Evolutionary conservation across 2,797 vertebrate species (phyloP).

Genomic region (Enteromius trimaculatus): DNA sequence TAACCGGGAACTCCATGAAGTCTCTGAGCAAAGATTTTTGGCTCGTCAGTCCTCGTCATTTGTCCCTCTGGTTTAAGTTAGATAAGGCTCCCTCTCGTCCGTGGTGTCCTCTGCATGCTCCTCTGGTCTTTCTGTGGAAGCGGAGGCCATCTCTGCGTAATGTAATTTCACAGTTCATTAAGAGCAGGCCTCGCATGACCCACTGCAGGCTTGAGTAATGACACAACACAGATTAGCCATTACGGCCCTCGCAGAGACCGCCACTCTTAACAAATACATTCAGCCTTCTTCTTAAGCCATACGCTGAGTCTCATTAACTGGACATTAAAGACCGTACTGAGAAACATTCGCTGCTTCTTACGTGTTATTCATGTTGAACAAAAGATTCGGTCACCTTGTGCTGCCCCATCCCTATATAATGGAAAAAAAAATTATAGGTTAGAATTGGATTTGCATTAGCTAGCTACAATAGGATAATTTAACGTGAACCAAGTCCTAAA

Average conservation of each 20-base stretch:
- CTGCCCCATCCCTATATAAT: background rate
- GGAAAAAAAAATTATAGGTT: constrained; percentile 16
- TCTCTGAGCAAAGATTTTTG: background rate
- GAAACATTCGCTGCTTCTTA: constrained; percentile 5
- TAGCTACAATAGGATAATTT: constrained; percentile 10
- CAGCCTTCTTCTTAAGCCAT: constrained; percentile 37
- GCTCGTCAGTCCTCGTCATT: background rate
- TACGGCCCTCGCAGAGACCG: constrained; percentile 55
- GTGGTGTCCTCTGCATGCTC: constrained; percentile 63
- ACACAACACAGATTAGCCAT: constrained; percentile 66
- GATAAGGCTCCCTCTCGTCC: constrained; percentile 64
- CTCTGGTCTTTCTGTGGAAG: constrained; percentile 63
- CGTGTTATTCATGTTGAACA: constrained; percentile 14
- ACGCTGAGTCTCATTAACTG: constrained; percentile 36
- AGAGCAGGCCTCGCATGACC: constrained; percentile 63
- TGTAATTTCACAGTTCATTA: constrained; percentile 80
- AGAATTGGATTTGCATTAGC: constrained; percentile 32
- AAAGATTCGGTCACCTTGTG: constrained; percentile 33
- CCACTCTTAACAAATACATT: constrained; percentile 63
- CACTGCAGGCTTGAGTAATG: constrained; percentile 69
- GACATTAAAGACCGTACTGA: constrained; percentile 26
- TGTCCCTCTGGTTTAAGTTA: constrained; percentile 66
- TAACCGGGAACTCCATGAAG: background rate
- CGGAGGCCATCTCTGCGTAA: constrained; percentile 69
- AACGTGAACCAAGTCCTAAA: background rate